Conservation (phyloP, 2,113 vertebrate genomes). For the Prinia subflava region DNA sequence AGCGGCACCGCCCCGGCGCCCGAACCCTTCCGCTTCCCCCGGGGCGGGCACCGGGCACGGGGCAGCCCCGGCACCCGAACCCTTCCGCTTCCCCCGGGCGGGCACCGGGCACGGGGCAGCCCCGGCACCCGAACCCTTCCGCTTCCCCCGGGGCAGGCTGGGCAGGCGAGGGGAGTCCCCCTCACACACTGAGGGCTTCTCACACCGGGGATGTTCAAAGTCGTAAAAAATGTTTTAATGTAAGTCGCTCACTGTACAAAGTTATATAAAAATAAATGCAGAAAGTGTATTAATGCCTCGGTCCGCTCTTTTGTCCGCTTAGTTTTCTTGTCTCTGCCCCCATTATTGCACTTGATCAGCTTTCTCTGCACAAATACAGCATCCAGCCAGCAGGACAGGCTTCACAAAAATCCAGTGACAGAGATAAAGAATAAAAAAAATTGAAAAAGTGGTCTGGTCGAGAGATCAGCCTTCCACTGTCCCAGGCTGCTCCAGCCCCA, state of each 20-base stretch:
- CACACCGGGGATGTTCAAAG: neutral
- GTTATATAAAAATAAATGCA: neutral
- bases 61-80: too few relatives aligned
- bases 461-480: neutral
- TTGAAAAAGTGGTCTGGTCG: neutral
- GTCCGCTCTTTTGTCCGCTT: neutral
- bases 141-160: neutral
- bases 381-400: neutral
- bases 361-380: neutral
- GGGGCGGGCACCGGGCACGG: neutral
- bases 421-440: neutral
- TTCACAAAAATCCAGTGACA: neutral
- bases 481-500: neutral
- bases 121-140: neutral
- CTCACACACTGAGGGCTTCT: accelerated
- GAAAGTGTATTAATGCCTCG: neutral
- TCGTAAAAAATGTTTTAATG: neutral
- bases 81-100: neutral
- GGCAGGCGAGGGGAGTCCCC: too few relatives aligned
- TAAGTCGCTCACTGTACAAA: neutral
- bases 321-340: neutral
- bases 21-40: neutral
- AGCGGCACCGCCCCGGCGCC: neutral
- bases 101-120: too few relatives aligned
- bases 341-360: neutral